Evolutionary conservation across 2,797 vertebrate genomes (phyloP), one percentile per base, ranked within the genome.

Genomic region (Leontocebus nigricollis): DNA sequence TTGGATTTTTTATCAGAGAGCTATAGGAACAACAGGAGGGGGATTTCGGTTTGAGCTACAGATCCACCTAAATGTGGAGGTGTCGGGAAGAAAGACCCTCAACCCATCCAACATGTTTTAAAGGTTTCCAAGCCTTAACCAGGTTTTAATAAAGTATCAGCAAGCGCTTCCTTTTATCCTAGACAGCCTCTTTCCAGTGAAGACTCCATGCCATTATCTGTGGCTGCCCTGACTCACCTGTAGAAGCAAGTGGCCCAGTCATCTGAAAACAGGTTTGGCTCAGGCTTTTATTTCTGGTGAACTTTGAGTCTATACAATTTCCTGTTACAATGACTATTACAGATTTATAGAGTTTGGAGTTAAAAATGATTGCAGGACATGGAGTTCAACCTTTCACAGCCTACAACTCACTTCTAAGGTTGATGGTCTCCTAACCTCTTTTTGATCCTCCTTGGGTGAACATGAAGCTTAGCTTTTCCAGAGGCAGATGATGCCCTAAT

Each of bases 1-100:
- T 59, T 55, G 64, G 81, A 39, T 88, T 92, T 92, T 93, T 98
- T 96, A 81, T 93, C 81, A 91, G 97, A 41, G 70, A 90, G 96
- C 91, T 70, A 79, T 88, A 70, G 75, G 93, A 90, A 93, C 41
- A 94, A 90, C 89, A 48, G 73, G 84, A 88, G 12, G 17, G 76
- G 89, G 91, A 83, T 93, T 80, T 92, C 24, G 82, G 55, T 93
- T 93, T 33, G 39, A 90, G 97, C 89, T 64, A 41, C 12, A 76
- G 17, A 79, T 36, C 83, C 13, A 55, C 52, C 73, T 95, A 95
- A 93, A 94, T n/a, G 10, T 36, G 88, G 96, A 93, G 89, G 96
- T 95, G 85, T 88, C 97, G 73, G 41, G 67, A 59, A 46, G 39
- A 79, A 75, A 94, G 97, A 95, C 94, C 96, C 75, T 22, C 44